A percentile compares a stretch with the other conserved stretches of the same genome.
Conservation (phyloP, 30 jellyfish, hydroid and myxozoan species). For the Morbakka virulenta region DNA sequence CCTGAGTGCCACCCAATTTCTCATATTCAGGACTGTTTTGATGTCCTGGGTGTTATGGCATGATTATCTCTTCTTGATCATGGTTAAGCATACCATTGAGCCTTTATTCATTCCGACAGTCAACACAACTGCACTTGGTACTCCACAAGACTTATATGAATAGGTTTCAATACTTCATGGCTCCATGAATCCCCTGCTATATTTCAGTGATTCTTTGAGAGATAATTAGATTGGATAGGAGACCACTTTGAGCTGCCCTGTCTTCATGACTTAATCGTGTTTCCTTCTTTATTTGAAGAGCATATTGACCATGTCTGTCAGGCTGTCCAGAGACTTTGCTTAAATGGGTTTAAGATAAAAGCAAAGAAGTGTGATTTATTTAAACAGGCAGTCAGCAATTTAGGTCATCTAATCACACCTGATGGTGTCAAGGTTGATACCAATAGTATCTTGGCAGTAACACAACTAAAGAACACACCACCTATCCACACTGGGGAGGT, state of each 20-base stretch:
- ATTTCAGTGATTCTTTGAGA: constrained; percentile 34
- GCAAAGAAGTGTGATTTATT: constrained; percentile 35
- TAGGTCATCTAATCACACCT: constrained; percentile 26
- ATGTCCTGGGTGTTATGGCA: constrained; percentile 4
- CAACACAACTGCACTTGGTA: constrained; percentile 30
- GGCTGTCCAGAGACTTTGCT: constrained; percentile 25
- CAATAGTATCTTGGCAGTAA: constrained; percentile 17
- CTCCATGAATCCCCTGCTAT: constrained; percentile 56
- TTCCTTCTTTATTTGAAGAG: constrained; percentile 18
- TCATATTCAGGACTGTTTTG: constrained; percentile 31
- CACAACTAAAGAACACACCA: not conserved
- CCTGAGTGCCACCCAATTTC: constrained; percentile 59
- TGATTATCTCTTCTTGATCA: constrained; percentile 42
- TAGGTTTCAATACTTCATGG: constrained; percentile 61
- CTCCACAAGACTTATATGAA: constrained; percentile 65
- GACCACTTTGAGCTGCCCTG: constrained; percentile 58
- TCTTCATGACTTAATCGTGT: constrained; percentile 43
- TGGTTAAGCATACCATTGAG: constrained; percentile 47
- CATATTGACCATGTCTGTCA: constrained; percentile 20
- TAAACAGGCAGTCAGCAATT: constrained; percentile 17
- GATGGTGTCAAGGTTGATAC: constrained; percentile 26
- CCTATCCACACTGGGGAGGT: constrained; percentile 41
- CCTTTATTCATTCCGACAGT: constrained; percentile 34
- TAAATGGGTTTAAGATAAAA: constrained; percentile 49
- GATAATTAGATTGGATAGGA: not conserved